These are phyloP conservation scores for Notarius quadriscutis DNA, from an alignment of 2,113 vertebrate species.

Conservation along the genomic window DNA sequence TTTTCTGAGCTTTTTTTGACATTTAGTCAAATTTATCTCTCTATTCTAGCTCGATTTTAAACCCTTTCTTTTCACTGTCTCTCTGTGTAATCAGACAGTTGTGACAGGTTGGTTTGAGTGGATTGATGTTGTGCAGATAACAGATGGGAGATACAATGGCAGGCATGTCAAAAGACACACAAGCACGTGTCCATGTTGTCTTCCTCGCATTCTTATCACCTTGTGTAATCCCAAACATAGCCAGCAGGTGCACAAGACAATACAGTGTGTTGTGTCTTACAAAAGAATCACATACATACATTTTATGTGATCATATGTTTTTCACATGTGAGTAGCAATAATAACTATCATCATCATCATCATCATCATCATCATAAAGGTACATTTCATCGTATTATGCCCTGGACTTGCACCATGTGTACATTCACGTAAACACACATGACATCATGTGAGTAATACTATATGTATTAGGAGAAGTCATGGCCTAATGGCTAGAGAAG, in stretches of 20 bases:
- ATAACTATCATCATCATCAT: too few species aligned
- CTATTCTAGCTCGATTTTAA: conserved; percentile 13
- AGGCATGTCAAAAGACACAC: conserved; percentile 76
- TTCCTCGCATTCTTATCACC: conserved; percentile 72
- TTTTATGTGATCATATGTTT: not conserved
- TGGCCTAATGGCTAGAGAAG: too few species aligned
- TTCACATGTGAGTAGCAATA: not conserved
- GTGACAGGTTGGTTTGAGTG: conserved; percentile 74
- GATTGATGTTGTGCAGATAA: conserved; percentile 78
- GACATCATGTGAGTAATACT: not conserved
- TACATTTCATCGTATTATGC: not conserved
- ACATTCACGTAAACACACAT: too few species aligned
- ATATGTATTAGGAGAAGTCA: not conserved
- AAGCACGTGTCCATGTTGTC: conserved; percentile 71
- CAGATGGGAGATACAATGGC: conserved; percentile 76
- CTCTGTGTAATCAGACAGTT: conserved; percentile 62
- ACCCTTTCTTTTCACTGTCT: conserved; percentile 41
- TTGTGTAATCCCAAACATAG: conserved; percentile 74
- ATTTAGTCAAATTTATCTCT: too few species aligned
- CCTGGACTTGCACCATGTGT: too few species aligned
- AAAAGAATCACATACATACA: not conserved
- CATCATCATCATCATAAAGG: too few species aligned
- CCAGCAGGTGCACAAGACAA: conserved; percentile 52
- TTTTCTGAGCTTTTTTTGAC: conserved; percentile 13
- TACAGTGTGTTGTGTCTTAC: too few species aligned